Percentiles rank a stretch among this genome's conserved stretches.
Conservation (phyloP, 1,140 invertebrate species). For the Meloidogyne hapla region DNA sequence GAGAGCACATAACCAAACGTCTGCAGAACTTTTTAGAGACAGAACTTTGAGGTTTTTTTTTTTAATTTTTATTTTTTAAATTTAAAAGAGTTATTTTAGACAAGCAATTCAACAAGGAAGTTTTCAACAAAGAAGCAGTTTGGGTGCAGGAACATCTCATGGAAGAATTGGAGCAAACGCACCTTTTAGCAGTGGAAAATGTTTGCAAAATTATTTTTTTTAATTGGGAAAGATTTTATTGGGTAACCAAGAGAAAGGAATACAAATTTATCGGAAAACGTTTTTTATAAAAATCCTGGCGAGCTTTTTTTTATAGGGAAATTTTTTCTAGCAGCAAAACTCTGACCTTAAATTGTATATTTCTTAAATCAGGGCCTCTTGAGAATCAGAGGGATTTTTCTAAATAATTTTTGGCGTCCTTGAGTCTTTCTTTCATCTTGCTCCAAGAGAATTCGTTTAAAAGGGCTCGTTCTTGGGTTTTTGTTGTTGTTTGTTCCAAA, state of each 20-base stretch:
- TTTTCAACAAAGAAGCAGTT: conserved; percentile 15
- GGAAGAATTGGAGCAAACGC: conserved; percentile 6
- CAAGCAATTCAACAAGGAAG: conserved; percentile 53
- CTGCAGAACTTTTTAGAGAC: conserved; percentile 59
- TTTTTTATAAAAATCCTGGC: no score
- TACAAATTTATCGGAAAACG: no score
- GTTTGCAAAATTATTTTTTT: not conserved
- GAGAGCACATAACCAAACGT: conserved; percentile 63
- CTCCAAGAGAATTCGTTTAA: no score
- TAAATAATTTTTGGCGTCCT: no score
- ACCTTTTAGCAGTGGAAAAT: conserved; percentile 24
- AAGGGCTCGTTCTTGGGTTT: no score
- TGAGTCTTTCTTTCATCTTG: no score
- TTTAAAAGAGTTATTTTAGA: conserved; percentile 25
- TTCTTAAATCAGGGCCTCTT: no score
- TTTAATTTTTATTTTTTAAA: not conserved
- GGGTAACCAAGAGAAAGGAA: no score
- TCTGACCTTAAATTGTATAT: no score
- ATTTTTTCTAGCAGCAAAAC: no score
- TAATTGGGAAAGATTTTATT: not conserved
- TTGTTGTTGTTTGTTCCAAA: no score
- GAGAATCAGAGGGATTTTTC: no score
- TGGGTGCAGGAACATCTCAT: not conserved
- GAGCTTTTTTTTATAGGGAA: not conserved
- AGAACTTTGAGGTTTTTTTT: conserved; percentile 55